Base-by-base conservation (phyloP, 2,113 vertebrate species). In the Ploceus nigricollis region DNA sequence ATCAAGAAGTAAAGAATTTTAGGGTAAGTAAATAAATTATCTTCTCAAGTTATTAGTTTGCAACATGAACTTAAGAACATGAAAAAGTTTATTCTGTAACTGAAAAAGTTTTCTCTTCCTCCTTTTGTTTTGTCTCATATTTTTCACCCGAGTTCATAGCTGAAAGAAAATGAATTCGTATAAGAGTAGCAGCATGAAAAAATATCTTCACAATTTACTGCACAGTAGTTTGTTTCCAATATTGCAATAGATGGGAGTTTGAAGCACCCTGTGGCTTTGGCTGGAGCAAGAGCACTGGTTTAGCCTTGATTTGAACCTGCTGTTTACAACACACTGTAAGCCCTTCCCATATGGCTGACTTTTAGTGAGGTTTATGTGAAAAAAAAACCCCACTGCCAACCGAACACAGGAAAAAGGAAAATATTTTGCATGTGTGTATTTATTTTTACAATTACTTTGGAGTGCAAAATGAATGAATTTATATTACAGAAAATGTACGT, bases 271-370 rank as follows among this genome's bases (percentile, higher is more conserved):
- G 86, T 95, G 95, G 95, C 96, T 96, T 95, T 97, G 95, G 95
- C 95, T 96, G 94, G 83, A 95, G 68, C 1, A 12, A 90, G 86
- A 93, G 81, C 80, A 84, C 85, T 89, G 92, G 91, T 92, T 97
- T 97, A 96, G 96, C 96, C 96, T 96, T 96, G 90, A 95, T 96
- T 95, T 97, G 95, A 97, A 96, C 94, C 89, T 91, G 91, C 90
- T 96, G 93, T 96, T 97, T 96, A 96, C 95, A 95, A 82, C 76
- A 87, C n/a, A 47, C 33, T 88, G 47, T 45, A 96, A 96, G 95
- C 75, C 81, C 76, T 93, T 91, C 68, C 91, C 93, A 84, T 47
- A 73, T 30, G n/a, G 89, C 85, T 90, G 94, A 78, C 54, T 90
- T 94, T 47, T 50, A 87, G 89, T 18, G 70, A 92, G 73, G 57